phyloP scores from a whole-genome alignment of 2,888 invertebrate genomes.

The Ommatoiulus sabulosus region DNA sequence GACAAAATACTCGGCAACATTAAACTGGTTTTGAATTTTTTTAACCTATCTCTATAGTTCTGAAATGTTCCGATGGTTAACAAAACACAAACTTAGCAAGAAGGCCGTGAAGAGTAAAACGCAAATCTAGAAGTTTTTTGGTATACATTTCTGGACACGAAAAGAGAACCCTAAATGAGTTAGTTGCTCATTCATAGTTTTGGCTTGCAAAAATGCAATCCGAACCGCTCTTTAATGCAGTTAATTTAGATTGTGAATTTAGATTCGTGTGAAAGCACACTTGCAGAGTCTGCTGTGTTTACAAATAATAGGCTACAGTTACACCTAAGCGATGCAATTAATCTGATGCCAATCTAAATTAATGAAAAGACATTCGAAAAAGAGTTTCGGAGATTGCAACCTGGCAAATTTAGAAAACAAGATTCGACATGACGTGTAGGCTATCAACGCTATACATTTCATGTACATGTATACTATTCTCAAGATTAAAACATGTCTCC shows the following conservation, averaged over 20 bases:
- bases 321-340: constrained; percentile 33
- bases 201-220: neutral
- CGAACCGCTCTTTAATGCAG: neutral
- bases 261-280: constrained; percentile 19
- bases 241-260: constrained; percentile 6
- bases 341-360: constrained; percentile 40
- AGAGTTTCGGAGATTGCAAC: neutral
- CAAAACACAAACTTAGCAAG: too few species aligned
- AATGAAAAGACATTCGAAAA: neutral
- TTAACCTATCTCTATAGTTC: too few species aligned
- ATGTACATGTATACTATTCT: too few species aligned
- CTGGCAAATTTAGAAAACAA: neutral
- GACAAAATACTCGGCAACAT: too few species aligned
- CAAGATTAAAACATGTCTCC: neutral
- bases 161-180: neutral
- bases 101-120: too few species aligned
- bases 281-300: neutral
- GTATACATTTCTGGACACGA: neutral
- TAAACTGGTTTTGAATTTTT: too few species aligned
- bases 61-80: too few species aligned
- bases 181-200: neutral
- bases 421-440: neutral
- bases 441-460: too few species aligned
- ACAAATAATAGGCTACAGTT: constrained; percentile 11
- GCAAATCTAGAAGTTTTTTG: too few species aligned